Conservation (phyloP, 1,140 invertebrate species). For the Epicauta chinensis region DNA sequence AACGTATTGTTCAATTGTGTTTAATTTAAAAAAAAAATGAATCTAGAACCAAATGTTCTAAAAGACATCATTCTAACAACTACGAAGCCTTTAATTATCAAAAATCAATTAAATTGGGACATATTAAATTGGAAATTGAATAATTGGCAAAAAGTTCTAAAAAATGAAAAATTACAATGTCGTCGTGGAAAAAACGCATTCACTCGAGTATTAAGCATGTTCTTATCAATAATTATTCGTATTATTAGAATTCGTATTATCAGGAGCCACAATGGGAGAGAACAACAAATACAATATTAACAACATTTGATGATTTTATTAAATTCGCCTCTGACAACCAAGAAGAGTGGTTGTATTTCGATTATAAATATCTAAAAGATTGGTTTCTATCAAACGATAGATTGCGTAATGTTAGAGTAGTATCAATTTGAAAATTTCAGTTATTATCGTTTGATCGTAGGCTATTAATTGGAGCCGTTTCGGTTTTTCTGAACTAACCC, state of each 20-base stretch:
- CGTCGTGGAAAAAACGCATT: slow-evolving; percentile 42
- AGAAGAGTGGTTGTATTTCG: slow-evolving; percentile 69
- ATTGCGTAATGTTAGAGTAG: slow-evolving; percentile 53
- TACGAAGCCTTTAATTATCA: slow-evolving; percentile 29
- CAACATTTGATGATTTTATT: slow-evolving; percentile 60
- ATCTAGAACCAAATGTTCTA: background rate
- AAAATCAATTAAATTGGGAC: slow-evolving; percentile 39
- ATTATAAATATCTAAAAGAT: slow-evolving; percentile 75
- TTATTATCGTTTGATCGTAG: slow-evolving; percentile 40
- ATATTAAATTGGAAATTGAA: slow-evolving; percentile 45
- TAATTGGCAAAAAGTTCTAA: slow-evolving; percentile 42
- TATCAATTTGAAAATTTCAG: slow-evolving; percentile 38
- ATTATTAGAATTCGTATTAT: slow-evolving; percentile 26
- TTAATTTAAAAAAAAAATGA: no score
- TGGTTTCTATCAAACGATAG: slow-evolving; percentile 57
- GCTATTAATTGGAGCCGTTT: slow-evolving; percentile 66
- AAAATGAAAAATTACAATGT: slow-evolving; percentile 43
- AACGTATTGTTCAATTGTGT: no score
- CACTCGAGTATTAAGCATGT: slow-evolving; percentile 38
- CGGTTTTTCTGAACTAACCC: slow-evolving; percentile 64
- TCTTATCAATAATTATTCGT: slow-evolving; percentile 12
- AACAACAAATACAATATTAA: slow-evolving; percentile 48
- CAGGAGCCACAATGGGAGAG: slow-evolving; percentile 72
- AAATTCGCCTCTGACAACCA: slow-evolving; percentile 36
- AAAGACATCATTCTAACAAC: slow-evolving; percentile 19